Evolutionary conservation across 2,113 vertebrate genomes (phyloP).

Genomic region (Cavia aperea): DNA sequence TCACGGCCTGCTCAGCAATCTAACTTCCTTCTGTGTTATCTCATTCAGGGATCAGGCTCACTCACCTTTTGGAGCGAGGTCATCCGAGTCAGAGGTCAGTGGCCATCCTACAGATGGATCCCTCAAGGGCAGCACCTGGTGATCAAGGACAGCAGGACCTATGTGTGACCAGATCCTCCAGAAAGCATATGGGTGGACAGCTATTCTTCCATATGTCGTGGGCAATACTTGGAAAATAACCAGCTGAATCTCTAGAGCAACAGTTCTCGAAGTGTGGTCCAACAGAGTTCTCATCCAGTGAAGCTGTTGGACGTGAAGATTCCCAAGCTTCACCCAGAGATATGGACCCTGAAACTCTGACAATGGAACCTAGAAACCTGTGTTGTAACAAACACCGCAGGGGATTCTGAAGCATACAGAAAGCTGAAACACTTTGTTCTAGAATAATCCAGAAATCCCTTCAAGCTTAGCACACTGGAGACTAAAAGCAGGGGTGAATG

Average conservation of each 20-base stretch:
- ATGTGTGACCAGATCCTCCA: too few species aligned
- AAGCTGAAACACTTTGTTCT: background rate
- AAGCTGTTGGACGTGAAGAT: background rate
- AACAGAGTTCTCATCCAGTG: background rate
- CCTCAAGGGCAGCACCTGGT: conserved; percentile 24
- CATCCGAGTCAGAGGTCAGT: conserved; percentile 24
- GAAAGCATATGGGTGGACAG: background rate
- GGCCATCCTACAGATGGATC: conserved; percentile 18
- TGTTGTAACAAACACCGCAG: background rate
- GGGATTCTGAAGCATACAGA: background rate
- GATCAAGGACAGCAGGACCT: background rate
- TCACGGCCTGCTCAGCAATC: background rate
- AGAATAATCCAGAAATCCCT: background rate
- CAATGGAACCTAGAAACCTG: background rate
- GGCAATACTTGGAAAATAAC: background rate
- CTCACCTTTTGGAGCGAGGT: conserved; percentile 27
- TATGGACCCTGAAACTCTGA: background rate
- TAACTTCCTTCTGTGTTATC: background rate
- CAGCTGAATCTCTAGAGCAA: background rate
- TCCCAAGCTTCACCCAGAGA: background rate
- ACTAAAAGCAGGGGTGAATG: background rate
- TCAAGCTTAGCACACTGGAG: background rate
- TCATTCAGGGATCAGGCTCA: background rate
- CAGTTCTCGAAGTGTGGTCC: background rate
- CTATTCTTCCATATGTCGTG: background rate